Conservation (phyloP, 2,113 vertebrate genomes). For the Mastomys natalensis region DNA sequence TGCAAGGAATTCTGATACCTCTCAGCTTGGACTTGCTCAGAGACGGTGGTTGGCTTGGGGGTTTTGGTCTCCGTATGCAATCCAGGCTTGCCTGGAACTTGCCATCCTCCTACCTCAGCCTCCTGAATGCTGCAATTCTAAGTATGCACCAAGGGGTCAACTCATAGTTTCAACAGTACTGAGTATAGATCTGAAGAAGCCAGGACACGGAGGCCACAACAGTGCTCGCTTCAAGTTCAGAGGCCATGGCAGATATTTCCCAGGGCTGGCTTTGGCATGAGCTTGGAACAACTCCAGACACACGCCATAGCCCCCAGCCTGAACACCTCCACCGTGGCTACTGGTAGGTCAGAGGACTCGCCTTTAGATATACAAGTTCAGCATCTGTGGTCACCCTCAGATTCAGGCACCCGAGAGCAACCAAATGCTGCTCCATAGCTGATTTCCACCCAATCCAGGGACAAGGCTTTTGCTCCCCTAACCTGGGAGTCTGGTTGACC, state of each 20-base stretch:
- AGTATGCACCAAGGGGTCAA: no score
- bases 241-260: not conserved
- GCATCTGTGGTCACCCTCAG: not conserved
- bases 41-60: not conserved
- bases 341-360: not conserved
- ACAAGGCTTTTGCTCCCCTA: fast-evolving
- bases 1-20: not conserved
- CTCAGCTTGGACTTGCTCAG: not conserved
- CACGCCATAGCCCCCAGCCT: not conserved
- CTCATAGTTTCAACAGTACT: not conserved
- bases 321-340: not conserved
- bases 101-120: not conserved
- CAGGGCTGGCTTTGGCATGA: not conserved
- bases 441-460: fast-evolving
- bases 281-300: not conserved
- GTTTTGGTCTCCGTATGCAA: not conserved
- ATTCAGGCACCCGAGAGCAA: no score
- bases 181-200: no score
- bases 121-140: not conserved
- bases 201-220: not conserved
- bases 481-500: not conserved
- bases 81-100: not conserved
- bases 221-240: not conserved
- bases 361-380: not conserved
- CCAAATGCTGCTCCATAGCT: fast-evolving